Evolutionary conservation across 1,140 invertebrate genomes (phyloP), one percentile per base, ranked within the genome.

Genomic region (Alviniconcha marisindica): DNA sequence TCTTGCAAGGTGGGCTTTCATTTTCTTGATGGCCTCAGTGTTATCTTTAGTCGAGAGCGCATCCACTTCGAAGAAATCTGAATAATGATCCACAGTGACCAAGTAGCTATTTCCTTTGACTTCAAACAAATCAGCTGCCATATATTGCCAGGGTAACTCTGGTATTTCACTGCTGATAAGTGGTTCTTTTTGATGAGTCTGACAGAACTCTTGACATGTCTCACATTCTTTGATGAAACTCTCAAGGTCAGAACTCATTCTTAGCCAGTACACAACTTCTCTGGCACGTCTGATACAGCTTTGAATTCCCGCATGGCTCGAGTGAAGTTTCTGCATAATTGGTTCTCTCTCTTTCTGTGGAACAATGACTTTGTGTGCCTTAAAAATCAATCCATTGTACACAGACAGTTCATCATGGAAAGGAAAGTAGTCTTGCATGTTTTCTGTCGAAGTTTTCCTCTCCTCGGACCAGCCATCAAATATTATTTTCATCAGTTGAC

Each of bases 301-400:
- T 7, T 84, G 51, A n/a, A 54, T 51, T n/a, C 56, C 83, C 0
- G 79, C n/a, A 80, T 84, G 83, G 28, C 31, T 18, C 38, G 63
- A 18, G 33, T 84, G 77, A 21, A 84, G 7, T 48, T 31, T 51
- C 7, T 0, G 24, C 36, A 28, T 66, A 31, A 21, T n/a, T n/a
- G n/a, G n/a, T n/a, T n/a, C n/a, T n/a, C n/a, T n/a, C n/a, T n/a
- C n/a, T n/a, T n/a, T n/a, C n/a, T n/a, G n/a, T n/a, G n/a, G n/a
- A n/a, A n/a, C n/a, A n/a, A n/a, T n/a, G n/a, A n/a, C n/a, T n/a
- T n/a, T n/a, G n/a, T n/a, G n/a, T n/a, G n/a, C n/a, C n/a, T n/a
- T n/a, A n/a, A n/a, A n/a, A 28, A 83, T 36, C 0, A 79, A 5
- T 1, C 63, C 77, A 42, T 83, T 71, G 15, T 69, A 15, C 3